These are phyloP conservation scores for Chaunax sp. DNA, from an alignment of 2,797 vertebrate genomes.

Conservation along the genomic window DNA sequence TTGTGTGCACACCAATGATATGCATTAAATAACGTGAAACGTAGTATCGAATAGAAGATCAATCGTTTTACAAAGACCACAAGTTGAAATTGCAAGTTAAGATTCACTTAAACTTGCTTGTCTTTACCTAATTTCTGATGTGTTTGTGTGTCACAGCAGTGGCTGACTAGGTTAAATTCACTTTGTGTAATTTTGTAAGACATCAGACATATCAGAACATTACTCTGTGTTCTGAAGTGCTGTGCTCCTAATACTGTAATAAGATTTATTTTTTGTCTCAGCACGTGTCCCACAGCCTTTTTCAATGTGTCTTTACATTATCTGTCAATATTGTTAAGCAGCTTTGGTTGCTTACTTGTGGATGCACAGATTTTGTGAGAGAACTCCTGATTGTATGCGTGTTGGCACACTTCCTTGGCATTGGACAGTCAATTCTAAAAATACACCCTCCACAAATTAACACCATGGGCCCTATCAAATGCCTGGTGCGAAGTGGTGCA, in stretches of 20 bases:
- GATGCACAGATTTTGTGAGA: background rate
- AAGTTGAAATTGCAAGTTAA: too few species aligned
- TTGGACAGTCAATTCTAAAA: constrained; percentile 67
- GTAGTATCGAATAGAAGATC: background rate
- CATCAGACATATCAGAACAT: too few species aligned
- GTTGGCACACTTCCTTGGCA: constrained; percentile 41
- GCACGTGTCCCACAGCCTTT: background rate
- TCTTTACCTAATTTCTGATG: too few species aligned
- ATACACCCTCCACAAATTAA: constrained; percentile 75
- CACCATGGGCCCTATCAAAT: constrained; percentile 35
- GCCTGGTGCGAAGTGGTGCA: too few species aligned
- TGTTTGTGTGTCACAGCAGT: too few species aligned
- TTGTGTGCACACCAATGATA: constrained; percentile 26
- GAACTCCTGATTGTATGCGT: background rate
- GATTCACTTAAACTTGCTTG: too few species aligned
- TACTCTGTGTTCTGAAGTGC: too few species aligned
- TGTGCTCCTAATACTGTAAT: constrained; percentile 11
- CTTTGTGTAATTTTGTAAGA: too few species aligned
- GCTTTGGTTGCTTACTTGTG: constrained; percentile 5
- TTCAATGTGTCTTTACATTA: constrained; percentile 7
- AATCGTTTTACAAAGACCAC: background rate
- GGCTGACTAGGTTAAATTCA: too few species aligned
- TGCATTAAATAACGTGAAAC: constrained; percentile 1
- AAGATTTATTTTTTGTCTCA: constrained; percentile 5
- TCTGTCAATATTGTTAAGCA: constrained; percentile 11